A percentile compares a stretch with the other conserved stretches of the same genome.
Evolutionary conservation across 2,113 vertebrate species (phyloP).

Genomic region (Oryzias javanicus): DNA sequence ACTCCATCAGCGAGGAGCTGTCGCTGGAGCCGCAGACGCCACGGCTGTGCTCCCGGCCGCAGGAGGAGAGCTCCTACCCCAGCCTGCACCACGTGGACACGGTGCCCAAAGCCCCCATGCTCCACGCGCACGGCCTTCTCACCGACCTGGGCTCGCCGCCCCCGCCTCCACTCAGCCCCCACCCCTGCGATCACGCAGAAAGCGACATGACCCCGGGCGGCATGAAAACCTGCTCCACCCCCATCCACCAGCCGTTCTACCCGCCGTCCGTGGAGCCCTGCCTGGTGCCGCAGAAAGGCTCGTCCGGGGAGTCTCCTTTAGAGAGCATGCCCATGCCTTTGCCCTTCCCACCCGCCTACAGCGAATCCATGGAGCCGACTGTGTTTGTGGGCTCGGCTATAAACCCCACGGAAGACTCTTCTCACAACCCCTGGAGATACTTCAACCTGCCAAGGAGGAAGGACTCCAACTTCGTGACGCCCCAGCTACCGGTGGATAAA

Average conservation of each 20-base stretch:
- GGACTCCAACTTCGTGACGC: constrained; percentile 83
- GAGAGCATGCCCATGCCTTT: constrained; percentile 81
- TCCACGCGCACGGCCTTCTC: constrained; percentile 77
- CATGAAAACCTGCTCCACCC: constrained; percentile 87
- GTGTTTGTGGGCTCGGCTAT: constrained; percentile 88
- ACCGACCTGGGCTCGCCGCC: constrained; percentile 89
- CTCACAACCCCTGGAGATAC: constrained; percentile 91
- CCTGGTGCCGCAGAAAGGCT: constrained; percentile 84
- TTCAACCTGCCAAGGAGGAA: constrained; percentile 92
- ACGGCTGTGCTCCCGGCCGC: constrained; percentile 84
- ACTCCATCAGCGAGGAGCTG: constrained; percentile 85
- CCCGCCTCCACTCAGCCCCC: constrained; percentile 94
- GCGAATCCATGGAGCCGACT: constrained; percentile 86
- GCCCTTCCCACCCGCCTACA: constrained; percentile 81
- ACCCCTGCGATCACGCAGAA: constrained; percentile 87
- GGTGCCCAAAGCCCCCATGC: constrained; percentile 84
- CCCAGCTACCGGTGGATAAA: constrained; percentile 89
- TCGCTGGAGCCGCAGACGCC: constrained; percentile 86
- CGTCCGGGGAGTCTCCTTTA: constrained; percentile 81
- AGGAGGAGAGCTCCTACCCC: constrained; percentile 88
- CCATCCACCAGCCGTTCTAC: constrained; percentile 92
- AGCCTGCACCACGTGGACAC: constrained; percentile 81
- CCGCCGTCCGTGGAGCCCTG: constrained; percentile 89
- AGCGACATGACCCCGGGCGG: constrained; percentile 75
- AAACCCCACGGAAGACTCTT: constrained; percentile 84